Evolutionary conservation across 2,888 invertebrate genomes (phyloP), one percentile per base, ranked within the genome.

Genomic region (Neuroscelio doddi): DNA sequence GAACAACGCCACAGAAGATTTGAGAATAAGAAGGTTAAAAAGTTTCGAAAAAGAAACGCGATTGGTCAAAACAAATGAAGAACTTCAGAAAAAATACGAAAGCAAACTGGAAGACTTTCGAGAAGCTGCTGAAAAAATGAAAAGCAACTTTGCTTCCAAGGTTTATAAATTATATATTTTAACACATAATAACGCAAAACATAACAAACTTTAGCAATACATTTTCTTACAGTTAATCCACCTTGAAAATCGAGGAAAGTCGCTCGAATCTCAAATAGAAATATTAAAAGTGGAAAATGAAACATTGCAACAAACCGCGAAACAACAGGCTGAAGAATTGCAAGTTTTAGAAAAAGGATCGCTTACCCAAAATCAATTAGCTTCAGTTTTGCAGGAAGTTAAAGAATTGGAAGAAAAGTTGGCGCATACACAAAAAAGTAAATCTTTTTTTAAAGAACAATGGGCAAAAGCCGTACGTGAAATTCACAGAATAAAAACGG

Each of bases 381-480:
- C 89, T 0, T 88, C 87, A 47, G 84, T 93, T 2, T 85, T 92
- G 45, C 89, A 89, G 57, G 92, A 93, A 80, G 78, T 93, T 79
- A 87, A 88, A 50, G 85, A 85, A 44, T 76, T 92, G 8, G 91
- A 92, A 75, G 89, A 90, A 76, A 91, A 91, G 72, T 85, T 91
- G 42, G 87, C 88, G 62, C 87, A 87, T 53, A 88, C 90, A 1
- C 87, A 89, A 52, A 89, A 89, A 55, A 89, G 90, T 29, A 93
- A 92, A 80, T 85, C 87, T 9, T 92, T 91, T 79, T 93, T 93
- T 84, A 93, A 93, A 76, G 90, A 90, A 72, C 90, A 93, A 77
- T 93, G 92, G 91, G 88, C 89, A 1, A 88, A 89, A 64, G 89
- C 90, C 0, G 89, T 91, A 1, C 85, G 90, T 0, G 92, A 92